Evolutionary conservation across 1,140 invertebrate genomes (phyloP).

Genomic region (Zaprionus tsacasi): DNA sequence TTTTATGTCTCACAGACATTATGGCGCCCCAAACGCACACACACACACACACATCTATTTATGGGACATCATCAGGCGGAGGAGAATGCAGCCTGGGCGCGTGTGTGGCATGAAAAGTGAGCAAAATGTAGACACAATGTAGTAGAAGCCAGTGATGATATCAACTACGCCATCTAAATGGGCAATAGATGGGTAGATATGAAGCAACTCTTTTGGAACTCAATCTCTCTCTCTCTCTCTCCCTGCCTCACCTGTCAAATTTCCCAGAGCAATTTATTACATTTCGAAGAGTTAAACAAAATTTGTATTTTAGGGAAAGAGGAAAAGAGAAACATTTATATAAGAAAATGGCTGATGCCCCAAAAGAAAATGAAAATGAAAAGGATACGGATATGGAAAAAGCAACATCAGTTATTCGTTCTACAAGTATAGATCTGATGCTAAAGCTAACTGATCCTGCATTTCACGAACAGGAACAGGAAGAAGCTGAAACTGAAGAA

Average conservation of each 20-base stretch:
- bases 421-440: too few relatives aligned
- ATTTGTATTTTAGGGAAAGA: background rate
- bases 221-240: background rate
- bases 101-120: conserved; percentile 29
- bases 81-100: background rate
- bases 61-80: conserved; percentile 33
- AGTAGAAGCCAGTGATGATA: conserved; percentile 5
- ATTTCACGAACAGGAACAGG: too few relatives aligned
- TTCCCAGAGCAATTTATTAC: background rate
- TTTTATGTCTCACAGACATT: conserved; percentile 50
- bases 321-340: background rate
- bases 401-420: background rate
- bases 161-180: background rate
- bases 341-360: background rate
- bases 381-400: too few relatives aligned
- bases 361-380: background rate
- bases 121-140: conserved; percentile 38
- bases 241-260: background rate
- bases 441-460: too few relatives aligned
- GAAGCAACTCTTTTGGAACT: background rate
- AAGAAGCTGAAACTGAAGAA: conserved; percentile 14
- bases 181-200: background rate
- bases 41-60: conserved; percentile 28
- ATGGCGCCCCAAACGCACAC: conserved; percentile 22
- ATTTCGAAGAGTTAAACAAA: background rate